Evolutionary conservation across 2,888 invertebrate species (phyloP).

Genomic region (Drosophila limbata): DNA sequence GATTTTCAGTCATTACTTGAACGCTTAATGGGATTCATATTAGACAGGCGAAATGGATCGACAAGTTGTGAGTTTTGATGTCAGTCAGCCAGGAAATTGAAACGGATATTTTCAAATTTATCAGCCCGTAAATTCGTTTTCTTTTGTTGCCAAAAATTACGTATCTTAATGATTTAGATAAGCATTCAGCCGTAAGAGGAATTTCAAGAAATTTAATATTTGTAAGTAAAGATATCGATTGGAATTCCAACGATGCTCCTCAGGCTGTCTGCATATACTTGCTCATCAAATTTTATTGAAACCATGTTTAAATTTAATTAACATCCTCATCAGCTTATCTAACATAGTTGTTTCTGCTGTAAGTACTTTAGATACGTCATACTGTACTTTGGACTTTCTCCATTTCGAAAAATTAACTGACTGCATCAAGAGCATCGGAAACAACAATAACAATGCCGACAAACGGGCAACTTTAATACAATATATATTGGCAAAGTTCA

Average conservation of each 20-base stretch:
- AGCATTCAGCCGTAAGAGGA: conserved; percentile 11
- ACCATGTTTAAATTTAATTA: conserved; percentile 26
- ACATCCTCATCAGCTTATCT: conserved; percentile 19
- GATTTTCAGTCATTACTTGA: conserved; percentile 70
- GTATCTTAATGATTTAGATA: conserved; percentile 17
- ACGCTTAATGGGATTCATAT: conserved; percentile 55
- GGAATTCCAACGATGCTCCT: neutral
- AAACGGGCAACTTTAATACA: conserved; percentile 40
- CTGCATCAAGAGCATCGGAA: conserved; percentile 4
- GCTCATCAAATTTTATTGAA: conserved; percentile 13
- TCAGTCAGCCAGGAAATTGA: conserved; percentile 74
- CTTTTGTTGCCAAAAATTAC: conserved; percentile 11
- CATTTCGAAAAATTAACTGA: conserved; percentile 10
- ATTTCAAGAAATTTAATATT: conserved; percentile 7
- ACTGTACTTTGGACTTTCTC: conserved; percentile 10
- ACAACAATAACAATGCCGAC: conserved; percentile 28
- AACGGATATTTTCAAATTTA: conserved; percentile 41
- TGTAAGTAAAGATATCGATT: neutral
- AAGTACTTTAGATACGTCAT: conserved; percentile 23
- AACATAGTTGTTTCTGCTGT: conserved; percentile 9
- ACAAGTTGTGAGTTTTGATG: conserved; percentile 44
- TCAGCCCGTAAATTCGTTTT: conserved; percentile 29
- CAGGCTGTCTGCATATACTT: neutral
- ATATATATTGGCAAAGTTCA: conserved; percentile 66
- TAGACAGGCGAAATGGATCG: conserved; percentile 25